Percentiles rank a stretch among this genome's conserved stretches.
These are phyloP conservation scores for Halocynthia aurantium DNA, from an alignment of 23 tunicate species.

Conservation along the genomic window DNA sequence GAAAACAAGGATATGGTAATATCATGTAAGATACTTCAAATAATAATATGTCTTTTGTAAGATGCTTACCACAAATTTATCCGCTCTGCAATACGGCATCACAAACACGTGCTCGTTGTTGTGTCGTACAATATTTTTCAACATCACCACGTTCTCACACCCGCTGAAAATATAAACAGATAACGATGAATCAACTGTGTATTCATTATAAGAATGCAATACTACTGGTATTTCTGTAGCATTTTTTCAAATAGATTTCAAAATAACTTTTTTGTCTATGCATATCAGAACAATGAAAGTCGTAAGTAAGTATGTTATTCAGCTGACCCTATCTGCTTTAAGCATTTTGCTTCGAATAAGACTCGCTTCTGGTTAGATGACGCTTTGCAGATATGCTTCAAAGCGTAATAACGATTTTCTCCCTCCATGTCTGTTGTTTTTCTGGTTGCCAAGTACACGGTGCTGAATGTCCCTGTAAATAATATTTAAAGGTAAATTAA, in stretches of 20 bases:
- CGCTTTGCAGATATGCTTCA: conserved; percentile 70
- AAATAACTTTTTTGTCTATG: too few species aligned
- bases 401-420: conserved; percentile 36
- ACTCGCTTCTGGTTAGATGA: conserved; percentile 63
- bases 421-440: conserved; percentile 22
- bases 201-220: too few species aligned
- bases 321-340: conserved; percentile 73
- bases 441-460: conserved; percentile 63
- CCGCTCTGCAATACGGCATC: conserved; percentile 62
- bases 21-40: not conserved
- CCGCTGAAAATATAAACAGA: conserved; percentile 41
- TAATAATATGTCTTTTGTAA: not conserved
- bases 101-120: conserved; percentile 60
- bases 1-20: not conserved
- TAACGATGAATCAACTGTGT: not conserved
- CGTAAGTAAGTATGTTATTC: too few species aligned
- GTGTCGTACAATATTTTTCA: conserved; percentile 57
- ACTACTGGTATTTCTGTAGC: too few species aligned
- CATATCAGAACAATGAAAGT: too few species aligned
- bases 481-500: not conserved
- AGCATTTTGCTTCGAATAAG: conserved; percentile 64
- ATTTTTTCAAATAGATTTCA: too few species aligned
- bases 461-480: conserved; percentile 87
- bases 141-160: conserved; percentile 49
- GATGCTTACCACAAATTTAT: conserved; percentile 55